Evolutionary conservation across 2,113 vertebrate genomes (phyloP), one percentile per base, ranked within the genome.

Genomic region (Sarotherodon lohbergeri): DNA sequence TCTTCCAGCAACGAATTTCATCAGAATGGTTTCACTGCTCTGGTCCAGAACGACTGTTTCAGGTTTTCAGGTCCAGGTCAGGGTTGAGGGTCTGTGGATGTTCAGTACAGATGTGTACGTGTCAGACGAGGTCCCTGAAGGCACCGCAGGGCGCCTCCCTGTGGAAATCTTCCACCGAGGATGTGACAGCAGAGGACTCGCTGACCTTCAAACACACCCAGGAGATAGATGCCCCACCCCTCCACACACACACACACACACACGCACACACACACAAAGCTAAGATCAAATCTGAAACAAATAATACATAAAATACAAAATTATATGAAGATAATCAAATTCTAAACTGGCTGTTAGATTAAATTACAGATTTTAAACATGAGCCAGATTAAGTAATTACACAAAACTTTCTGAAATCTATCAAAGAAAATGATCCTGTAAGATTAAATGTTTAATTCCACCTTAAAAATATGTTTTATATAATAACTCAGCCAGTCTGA

Each of bases 171-270:
- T 66, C 59, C 50, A 71, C 48, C 12, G 12, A 57, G 55, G 22
- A 87, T 16, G 11, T 88, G 87, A 88, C 87, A 71, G 82, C 87
- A 61, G 81, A 90, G 48, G 85, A 90, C 81, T 41, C 7, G 1
- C 29, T 50, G 59, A 86, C 84, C 88, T 86, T 86, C 84, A 83
- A 13, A 17, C 34, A 71, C 50, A 4, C n/a, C 50, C 81, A 50
- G 59, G 73, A 59, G 11, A 32, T 13, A 78, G 22, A 81, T 52
- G 71, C 63, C 19, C 48, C 13, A 2, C 36, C 34, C 34, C 32
- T 2, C 2, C 9, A 55, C 7, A 55, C 43, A 55, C 41, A 12
- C 41, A 43, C 41, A 43, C 9, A 55, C 4, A 22, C 8, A 54
- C 4, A 4, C 22, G 22, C 29, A 29, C 57, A 41, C 27, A 2